Percentiles rank a stretch among this genome's conserved stretches.
Conservation (phyloP, 2,113 vertebrate genomes). For the Microcebus murinus region DNA sequence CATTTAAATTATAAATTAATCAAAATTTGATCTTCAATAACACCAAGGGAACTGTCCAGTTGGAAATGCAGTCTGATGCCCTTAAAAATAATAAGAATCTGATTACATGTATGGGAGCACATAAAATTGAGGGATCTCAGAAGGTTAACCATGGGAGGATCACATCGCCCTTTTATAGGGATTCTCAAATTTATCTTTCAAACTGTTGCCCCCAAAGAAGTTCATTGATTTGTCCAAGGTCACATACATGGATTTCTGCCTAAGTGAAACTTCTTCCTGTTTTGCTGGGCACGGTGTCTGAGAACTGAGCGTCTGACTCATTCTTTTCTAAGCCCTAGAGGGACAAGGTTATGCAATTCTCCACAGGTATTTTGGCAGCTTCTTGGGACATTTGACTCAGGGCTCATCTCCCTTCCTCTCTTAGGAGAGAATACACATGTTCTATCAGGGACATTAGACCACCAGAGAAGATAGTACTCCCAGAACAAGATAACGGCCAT, state of each 20-base stretch:
- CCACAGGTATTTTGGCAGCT: conserved; percentile 63
- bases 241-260: conserved; percentile 57
- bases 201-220: conserved; percentile 17
- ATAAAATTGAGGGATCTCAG: conserved; percentile 5
- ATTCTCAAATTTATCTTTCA: neutral
- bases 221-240: conserved; percentile 71
- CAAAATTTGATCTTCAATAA: conserved; percentile 36
- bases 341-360: conserved; percentile 57
- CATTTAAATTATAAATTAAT: conserved; percentile 46
- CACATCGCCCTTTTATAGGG: neutral
- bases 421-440: conserved; percentile 1
- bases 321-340: conserved; percentile 55
- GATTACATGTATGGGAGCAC: neutral
- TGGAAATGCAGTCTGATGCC: neutral
- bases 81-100: conserved; percentile 36
- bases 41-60: neutral
- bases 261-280: conserved; percentile 64
- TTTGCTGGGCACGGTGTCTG: conserved; percentile 55
- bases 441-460: neutral
- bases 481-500: neutral
- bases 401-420: conserved; percentile 51
- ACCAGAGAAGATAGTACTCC: neutral
- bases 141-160: neutral
- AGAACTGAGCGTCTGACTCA: conserved; percentile 56
- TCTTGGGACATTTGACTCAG: conserved; percentile 22